Evolutionary conservation across 2,888 invertebrate genomes (phyloP).

Genomic region (Agrochola lota): DNA sequence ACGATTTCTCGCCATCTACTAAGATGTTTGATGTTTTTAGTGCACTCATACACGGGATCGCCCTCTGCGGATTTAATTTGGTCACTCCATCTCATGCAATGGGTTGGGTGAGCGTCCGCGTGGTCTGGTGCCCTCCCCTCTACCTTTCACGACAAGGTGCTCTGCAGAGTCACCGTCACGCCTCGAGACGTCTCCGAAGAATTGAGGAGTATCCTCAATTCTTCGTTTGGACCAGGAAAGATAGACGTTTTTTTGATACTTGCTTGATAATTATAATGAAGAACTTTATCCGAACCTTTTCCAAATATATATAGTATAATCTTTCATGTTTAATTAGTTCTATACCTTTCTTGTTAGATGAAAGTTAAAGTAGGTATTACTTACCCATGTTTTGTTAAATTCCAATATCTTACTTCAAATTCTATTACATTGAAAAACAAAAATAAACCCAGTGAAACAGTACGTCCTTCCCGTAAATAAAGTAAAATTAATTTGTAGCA

Average conservation of each 20-base stretch:
- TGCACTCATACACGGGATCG: background rate
- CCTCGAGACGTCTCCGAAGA: too few species aligned
- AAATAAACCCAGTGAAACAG: constrained; percentile 23
- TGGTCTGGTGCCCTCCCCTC: background rate
- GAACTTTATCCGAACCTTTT: background rate
- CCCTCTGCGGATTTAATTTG: background rate
- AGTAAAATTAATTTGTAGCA: constrained; percentile 53
- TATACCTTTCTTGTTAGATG: background rate
- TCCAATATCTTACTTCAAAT: background rate
- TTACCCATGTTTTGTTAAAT: background rate
- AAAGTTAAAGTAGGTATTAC: background rate
- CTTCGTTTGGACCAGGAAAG: too few species aligned
- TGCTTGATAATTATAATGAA: background rate
- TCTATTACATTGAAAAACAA: constrained; percentile 7
- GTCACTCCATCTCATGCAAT: background rate
- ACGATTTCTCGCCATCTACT: background rate
- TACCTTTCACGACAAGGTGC: background rate
- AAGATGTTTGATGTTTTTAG: too few species aligned
- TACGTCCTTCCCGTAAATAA: constrained; percentile 5
- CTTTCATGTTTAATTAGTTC: background rate
- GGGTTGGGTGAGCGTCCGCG: background rate
- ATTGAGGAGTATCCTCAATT: too few species aligned
- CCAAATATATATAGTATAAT: background rate
- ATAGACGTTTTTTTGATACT: too few species aligned
- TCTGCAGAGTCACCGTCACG: too few species aligned